A percentile compares a stretch with the other conserved stretches of the same genome.
phyloP scores from a whole-genome alignment of 1,140 invertebrate species.

The Lasioglossum baleicum region DNA sequence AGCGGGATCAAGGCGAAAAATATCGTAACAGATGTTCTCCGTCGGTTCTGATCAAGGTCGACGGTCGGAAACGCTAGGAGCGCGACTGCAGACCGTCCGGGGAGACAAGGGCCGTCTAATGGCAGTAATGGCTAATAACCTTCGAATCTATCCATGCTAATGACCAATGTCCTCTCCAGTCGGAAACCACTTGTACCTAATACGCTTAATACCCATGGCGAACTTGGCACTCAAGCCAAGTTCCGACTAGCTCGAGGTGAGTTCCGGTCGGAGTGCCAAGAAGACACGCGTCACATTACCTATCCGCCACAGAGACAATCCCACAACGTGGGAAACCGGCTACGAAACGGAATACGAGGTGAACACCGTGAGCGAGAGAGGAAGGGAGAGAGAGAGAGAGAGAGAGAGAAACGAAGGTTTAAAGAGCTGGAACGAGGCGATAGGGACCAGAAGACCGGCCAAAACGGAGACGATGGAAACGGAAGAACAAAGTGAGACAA shows the following conservation, averaged over 20 bases:
- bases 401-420: neutral
- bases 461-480: neutral
- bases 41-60: conserved; percentile 25
- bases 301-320: conserved; percentile 56
- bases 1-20: neutral
- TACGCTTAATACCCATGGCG: conserved; percentile 67
- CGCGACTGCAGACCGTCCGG: conserved; percentile 46
- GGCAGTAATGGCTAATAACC: conserved; percentile 76
- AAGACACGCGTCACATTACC: conserved; percentile 71
- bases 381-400: neutral
- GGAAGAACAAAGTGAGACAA: conserved; percentile 20
- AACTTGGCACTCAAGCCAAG: conserved; percentile 74
- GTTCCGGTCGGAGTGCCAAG: conserved; percentile 51
- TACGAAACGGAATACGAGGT: conserved; percentile 20
- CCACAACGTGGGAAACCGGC: conserved; percentile 16
- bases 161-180: conserved; percentile 71
- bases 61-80: conserved; percentile 32
- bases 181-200: conserved; percentile 72
- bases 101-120: conserved; percentile 67
- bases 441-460: neutral
- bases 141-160: conserved; percentile 76
- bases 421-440: neutral
- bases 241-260: conserved; percentile 55
- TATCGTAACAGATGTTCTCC: neutral
- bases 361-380: neutral